Evolutionary conservation across 2,888 invertebrate species (phyloP).

Genomic region (Elmis aenea): DNA sequence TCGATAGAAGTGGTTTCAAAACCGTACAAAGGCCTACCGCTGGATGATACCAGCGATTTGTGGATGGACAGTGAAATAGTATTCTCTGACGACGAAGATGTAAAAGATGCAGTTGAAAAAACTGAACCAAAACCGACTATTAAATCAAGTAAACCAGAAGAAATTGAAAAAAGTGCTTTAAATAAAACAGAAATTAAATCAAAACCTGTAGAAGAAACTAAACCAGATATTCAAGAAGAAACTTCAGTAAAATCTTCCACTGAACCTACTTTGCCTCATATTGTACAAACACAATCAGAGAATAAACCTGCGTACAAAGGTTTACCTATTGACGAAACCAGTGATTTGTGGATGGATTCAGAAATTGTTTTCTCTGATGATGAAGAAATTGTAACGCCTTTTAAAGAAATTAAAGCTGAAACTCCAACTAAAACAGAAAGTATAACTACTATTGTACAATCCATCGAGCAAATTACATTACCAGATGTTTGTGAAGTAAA

Average conservation of each 20-base stretch:
- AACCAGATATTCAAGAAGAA: not conserved
- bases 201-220: not conserved
- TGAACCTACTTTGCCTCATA: no score
- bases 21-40: conserved; percentile 23
- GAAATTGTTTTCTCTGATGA: conserved; percentile 2
- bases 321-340: conserved; percentile 11
- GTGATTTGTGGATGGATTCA: not conserved
- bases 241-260: not conserved
- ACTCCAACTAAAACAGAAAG: not conserved
- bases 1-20: conserved; percentile 3
- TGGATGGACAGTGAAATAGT: conserved; percentile 30
- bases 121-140: conserved; percentile 1
- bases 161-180: no score
- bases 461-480: no score
- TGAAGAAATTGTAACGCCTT: not conserved
- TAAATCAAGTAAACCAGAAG: no score
- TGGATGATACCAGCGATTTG: conserved; percentile 28
- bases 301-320: conserved; percentile 9
- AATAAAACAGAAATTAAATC: no score
- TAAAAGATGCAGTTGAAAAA: not conserved
- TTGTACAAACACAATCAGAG: no score
- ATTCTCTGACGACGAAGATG: conserved; percentile 8
- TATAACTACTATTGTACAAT: no score
- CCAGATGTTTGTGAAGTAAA: not conserved
- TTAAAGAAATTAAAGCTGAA: not conserved